Evolutionary conservation across 2,113 vertebrate species (phyloP).

Genomic region (Corythornis vintsioides): DNA sequence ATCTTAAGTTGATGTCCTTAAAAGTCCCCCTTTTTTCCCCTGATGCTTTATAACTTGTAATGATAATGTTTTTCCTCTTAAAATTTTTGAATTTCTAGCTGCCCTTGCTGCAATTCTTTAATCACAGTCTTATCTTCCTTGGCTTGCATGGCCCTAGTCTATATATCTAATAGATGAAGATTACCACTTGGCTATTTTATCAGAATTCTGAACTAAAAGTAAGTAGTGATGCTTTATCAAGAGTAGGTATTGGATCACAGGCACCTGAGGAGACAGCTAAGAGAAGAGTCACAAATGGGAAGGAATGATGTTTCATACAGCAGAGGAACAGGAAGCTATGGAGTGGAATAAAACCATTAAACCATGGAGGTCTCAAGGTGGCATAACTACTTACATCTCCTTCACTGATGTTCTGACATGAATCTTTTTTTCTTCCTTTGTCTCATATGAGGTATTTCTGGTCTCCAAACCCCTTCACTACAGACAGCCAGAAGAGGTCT

Average conservation of each 20-base stretch:
- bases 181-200: neutral
- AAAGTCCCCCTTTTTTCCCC: neutral
- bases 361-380: neutral
- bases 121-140: neutral
- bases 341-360: neutral
- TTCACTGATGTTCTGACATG: neutral
- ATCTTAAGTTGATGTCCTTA: neutral
- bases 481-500: neutral
- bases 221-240: neutral
- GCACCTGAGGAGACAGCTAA: neutral
- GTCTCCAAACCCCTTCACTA: neutral
- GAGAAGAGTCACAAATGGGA: neutral
- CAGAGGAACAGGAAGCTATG: neutral
- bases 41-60: neutral
- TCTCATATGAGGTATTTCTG: neutral
- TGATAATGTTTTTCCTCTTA: neutral
- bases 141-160: neutral
- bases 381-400: neutral
- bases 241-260: neutral
- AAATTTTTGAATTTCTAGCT: neutral
- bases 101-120: neutral
- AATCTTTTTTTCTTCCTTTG: neutral
- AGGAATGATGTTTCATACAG: neutral
- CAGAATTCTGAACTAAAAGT: neutral
- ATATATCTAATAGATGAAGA: no score